These are phyloP conservation scores for Chrysina gloriosa DNA, from an alignment of 2,888 invertebrate species.

Conservation along the genomic window DNA sequence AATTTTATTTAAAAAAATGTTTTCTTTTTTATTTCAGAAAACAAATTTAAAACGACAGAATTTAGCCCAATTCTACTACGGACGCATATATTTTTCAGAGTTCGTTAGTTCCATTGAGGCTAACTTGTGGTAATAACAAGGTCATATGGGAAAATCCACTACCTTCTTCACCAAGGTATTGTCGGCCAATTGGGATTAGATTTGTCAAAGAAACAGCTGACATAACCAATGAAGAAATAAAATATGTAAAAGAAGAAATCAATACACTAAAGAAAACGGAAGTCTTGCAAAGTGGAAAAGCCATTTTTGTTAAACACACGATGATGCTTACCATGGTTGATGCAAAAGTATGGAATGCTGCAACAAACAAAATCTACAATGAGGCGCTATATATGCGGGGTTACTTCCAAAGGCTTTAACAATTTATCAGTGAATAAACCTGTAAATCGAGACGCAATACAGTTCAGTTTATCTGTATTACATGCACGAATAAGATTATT, in stretches of 20 bases:
- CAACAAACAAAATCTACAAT: slow-evolving; percentile 42
- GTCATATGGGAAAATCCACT: no score
- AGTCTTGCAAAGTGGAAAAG: no score
- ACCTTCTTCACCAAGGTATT: slow-evolving; percentile 51
- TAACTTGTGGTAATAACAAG: no score
- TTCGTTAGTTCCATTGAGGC: no score
- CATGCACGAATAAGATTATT: slow-evolving; percentile 55
- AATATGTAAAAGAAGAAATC: slow-evolving; percentile 42
- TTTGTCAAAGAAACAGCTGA: slow-evolving; percentile 51
- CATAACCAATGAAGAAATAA: slow-evolving; percentile 51
- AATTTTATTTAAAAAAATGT: no score
- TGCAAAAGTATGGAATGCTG: slow-evolving; percentile 53
- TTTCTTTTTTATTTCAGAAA: no score
- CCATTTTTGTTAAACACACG: slow-evolving; percentile 39
- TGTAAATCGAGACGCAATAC: slow-evolving; percentile 46
- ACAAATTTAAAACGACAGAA: no score
- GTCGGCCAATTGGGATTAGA: slow-evolving; percentile 53
- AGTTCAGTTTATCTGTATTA: no score
- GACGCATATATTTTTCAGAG: no score
- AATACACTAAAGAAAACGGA: slow-evolving; percentile 30
- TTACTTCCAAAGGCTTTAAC: slow-evolving; percentile 51
- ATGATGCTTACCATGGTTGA: slow-evolving; percentile 51
- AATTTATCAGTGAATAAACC: slow-evolving; percentile 39
- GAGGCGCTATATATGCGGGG: slow-evolving; percentile 51
- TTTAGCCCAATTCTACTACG: no score